These are phyloP conservation scores for Merops nubicus DNA, from an alignment of 2,113 vertebrate genomes.

Conservation along the genomic window DNA sequence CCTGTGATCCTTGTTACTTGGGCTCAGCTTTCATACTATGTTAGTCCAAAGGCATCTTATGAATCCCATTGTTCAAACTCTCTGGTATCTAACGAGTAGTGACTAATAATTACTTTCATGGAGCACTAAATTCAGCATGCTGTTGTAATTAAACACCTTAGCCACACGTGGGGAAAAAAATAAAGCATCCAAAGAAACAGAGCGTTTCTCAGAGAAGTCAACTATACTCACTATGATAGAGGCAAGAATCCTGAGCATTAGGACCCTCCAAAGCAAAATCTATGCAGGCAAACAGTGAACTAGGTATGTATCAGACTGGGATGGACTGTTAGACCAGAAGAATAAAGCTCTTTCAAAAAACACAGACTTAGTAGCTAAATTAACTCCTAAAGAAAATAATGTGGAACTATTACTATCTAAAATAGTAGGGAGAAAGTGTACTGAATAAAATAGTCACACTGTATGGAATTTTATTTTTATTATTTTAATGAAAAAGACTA, in stretches of 20 bases:
- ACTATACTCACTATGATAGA: background rate
- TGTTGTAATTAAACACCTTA: background rate
- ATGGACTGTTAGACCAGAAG: background rate
- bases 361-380: background rate
- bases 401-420: background rate
- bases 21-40: background rate
- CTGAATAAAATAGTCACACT: background rate
- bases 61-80: constrained; percentile 33
- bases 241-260: background rate
- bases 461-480: background rate
- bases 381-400: background rate
- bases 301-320: background rate
- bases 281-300: background rate
- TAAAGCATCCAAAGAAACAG: background rate
- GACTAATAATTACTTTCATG: background rate
- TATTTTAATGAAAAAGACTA: background rate
- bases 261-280: background rate
- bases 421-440: background rate
- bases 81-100: constrained; percentile 3
- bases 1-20: background rate
- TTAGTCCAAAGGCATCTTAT: background rate
- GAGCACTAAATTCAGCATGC: background rate
- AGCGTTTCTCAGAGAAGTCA: background rate
- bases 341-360: background rate
- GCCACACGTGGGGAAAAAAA: background rate